Percentiles rank a stretch among this genome's conserved stretches.
Conservation (phyloP, 1,140 invertebrate species). For the Ips nitidus region DNA sequence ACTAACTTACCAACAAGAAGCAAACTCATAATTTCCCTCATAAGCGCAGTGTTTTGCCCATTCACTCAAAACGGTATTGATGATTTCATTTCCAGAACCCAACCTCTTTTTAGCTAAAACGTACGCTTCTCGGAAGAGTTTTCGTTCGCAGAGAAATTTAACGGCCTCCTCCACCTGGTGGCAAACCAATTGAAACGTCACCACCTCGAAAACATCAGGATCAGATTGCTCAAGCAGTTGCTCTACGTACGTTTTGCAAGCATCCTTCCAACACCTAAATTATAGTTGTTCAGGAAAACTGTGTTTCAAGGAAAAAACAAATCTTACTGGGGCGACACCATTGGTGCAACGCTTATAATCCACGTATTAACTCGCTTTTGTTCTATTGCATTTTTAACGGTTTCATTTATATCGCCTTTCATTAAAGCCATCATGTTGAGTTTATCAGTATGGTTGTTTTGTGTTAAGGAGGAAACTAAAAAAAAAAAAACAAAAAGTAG, state of each 20-base stretch:
- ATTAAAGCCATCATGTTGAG: conserved; percentile 55
- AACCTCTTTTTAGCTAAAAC: conserved; percentile 61
- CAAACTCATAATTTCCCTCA: conserved; percentile 59
- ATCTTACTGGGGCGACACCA: conserved; percentile 55
- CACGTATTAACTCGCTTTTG: conserved; percentile 56
- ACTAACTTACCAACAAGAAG: conserved; percentile 63
- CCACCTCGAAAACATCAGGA: conserved; percentile 58
- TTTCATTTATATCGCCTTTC: conserved; percentile 56
- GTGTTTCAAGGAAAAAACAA: not conserved
- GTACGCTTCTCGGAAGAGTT: conserved; percentile 64
- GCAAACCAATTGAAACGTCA: conserved; percentile 62
- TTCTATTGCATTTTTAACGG: conserved; percentile 54
- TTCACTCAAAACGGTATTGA: conserved; percentile 55
- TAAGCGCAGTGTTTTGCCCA: conserved; percentile 56
- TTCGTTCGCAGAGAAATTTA: conserved; percentile 56
- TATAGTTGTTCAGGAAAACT: not conserved
- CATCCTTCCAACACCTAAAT: conserved; percentile 50
- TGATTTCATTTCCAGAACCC: conserved; percentile 55
- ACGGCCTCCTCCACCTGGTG: conserved; percentile 65
- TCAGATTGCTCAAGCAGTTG: conserved; percentile 61
- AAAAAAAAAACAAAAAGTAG: conserved; percentile 18
- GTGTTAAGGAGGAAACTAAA: conserved; percentile 46
- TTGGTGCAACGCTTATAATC: conserved; percentile 59
- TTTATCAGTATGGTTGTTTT: conserved; percentile 41
- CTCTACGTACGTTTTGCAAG: conserved; percentile 63